Percentiles rank a stretch among this genome's conserved stretches.
Conservation (phyloP, 2,888 invertebrate species). For the Dicycla oo region DNA sequence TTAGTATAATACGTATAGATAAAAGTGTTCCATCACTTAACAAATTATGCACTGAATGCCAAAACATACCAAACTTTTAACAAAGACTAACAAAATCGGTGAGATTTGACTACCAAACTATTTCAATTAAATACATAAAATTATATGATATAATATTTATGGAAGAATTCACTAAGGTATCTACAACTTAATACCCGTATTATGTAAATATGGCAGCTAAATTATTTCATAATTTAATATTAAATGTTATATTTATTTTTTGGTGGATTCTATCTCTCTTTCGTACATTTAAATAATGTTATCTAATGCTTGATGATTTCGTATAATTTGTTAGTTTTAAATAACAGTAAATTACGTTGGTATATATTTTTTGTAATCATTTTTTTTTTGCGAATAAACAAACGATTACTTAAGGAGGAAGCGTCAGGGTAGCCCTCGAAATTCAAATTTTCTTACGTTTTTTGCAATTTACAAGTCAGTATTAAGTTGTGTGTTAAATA, state of each 20-base stretch:
- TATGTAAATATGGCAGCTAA: conserved; percentile 66
- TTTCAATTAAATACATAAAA: conserved; percentile 42
- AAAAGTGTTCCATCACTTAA: not conserved
- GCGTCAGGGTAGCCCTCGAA: too few species aligned
- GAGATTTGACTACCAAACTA: conserved; percentile 61
- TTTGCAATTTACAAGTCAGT: too few species aligned
- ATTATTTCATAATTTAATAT: conserved; percentile 35
- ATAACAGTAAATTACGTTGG: not conserved
- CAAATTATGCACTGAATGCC: not conserved
- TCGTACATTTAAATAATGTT: conserved; percentile 12
- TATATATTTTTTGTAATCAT: not conserved
- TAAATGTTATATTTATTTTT: conserved; percentile 41
- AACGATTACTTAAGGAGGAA: not conserved
- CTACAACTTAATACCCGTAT: conserved; percentile 73
- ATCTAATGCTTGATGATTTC: conserved; percentile 19
- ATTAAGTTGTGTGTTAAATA: too few species aligned
- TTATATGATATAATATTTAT: conserved; percentile 49
- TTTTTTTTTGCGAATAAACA: not conserved
- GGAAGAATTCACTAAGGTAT: conserved; percentile 60
- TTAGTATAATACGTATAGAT: not conserved
- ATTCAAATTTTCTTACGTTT: too few species aligned
- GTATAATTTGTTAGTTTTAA: conserved; percentile 9
- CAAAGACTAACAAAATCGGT: conserved; percentile 60
- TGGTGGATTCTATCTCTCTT: conserved; percentile 30
- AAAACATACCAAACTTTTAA: conserved; percentile 35